Conservation (phyloP, 2,797 vertebrate species). For the Catostomus latipinnis region DNA sequence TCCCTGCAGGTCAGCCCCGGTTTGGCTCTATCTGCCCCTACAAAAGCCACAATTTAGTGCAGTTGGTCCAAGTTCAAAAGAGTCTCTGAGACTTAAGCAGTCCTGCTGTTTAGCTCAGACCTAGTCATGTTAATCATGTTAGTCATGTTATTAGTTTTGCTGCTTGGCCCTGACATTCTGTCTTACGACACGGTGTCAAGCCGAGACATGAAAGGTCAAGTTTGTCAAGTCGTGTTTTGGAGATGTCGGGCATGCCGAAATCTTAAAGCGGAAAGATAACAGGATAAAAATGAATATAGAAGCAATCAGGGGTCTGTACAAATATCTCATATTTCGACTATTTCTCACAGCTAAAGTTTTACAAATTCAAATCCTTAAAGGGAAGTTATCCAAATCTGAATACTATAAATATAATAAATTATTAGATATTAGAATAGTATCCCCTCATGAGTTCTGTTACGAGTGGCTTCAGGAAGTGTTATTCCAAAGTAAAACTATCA, state of each 20-base stretch:
- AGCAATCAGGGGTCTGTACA: slow-evolving; percentile 4
- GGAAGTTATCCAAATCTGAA: not conserved
- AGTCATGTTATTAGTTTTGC: slow-evolving; percentile 19
- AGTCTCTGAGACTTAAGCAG: slow-evolving; percentile 10
- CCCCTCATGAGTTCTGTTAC: too few relatives aligned
- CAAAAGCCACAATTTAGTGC: slow-evolving; percentile 2
- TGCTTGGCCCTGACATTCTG: slow-evolving; percentile 4
- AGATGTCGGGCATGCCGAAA: slow-evolving; percentile 28
- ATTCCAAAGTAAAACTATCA: slow-evolving; percentile 5
- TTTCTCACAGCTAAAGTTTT: slow-evolving; percentile 66
- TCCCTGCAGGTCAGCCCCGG: not conserved
- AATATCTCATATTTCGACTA: not conserved
- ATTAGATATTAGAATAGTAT: too few relatives aligned
- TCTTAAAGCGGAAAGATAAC: slow-evolving; percentile 42
- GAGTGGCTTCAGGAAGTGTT: not conserved
- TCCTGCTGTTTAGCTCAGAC: slow-evolving; percentile 31
- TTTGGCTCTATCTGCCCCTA: not conserved
- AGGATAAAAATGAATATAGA: slow-evolving; percentile 30
- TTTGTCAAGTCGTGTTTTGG: slow-evolving; percentile 21
- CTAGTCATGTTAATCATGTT: slow-evolving; percentile 15
- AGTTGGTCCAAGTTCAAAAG: slow-evolving; percentile 14
- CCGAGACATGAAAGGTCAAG: slow-evolving; percentile 16
- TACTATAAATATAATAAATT: too few relatives aligned
- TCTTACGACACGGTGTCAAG: slow-evolving; percentile 3
- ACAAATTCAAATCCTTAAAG: slow-evolving; percentile 30